Evolutionary conservation across 2,888 invertebrate species (phyloP).

Genomic region (Thyatira batis): DNA sequence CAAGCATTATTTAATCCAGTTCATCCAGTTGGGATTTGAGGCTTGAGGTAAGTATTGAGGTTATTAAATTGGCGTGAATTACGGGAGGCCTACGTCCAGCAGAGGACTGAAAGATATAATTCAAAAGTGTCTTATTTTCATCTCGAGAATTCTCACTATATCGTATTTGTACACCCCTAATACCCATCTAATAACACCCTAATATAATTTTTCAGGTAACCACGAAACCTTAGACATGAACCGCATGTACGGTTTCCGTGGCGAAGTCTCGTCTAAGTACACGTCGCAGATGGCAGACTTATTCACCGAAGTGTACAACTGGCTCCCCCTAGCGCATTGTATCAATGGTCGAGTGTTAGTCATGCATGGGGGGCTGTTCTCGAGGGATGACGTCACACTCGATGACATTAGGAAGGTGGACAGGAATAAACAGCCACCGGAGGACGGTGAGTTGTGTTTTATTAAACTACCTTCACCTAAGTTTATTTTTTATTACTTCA

Average conservation of each 20-base stretch:
- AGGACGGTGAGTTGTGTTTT: conserved; percentile 86
- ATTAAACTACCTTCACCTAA: too few species aligned
- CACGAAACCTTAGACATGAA: conserved; percentile 99
- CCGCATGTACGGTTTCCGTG: conserved; percentile 99
- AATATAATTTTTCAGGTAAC: conserved; percentile 87
- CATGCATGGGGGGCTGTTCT: conserved; percentile 99
- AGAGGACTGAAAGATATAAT: too few species aligned
- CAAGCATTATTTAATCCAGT: too few species aligned
- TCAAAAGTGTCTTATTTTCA: too few species aligned
- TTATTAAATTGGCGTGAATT: too few species aligned
- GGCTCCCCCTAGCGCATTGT: conserved; percentile 97
- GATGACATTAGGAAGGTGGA: conserved; percentile 94
- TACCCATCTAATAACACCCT: neutral
- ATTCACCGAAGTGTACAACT: conserved; percentile 99
- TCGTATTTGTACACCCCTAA: too few species aligned
- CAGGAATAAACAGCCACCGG: conserved; percentile 98
- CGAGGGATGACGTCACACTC: conserved; percentile 95
- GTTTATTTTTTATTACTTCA: conserved; percentile 1
- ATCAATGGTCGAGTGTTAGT: conserved; percentile 91
- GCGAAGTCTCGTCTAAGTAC: conserved; percentile 98
- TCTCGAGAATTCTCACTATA: too few species aligned
- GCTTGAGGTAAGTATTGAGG: too few species aligned
- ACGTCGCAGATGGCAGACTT: conserved; percentile 97
- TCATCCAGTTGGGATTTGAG: too few species aligned
- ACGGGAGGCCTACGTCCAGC: too few species aligned